Percentiles rank a stretch among this genome's conserved stretches.
Evolutionary conservation across 2,113 vertebrate species (phyloP).

Genomic region (Nyctibius bracteatus): DNA sequence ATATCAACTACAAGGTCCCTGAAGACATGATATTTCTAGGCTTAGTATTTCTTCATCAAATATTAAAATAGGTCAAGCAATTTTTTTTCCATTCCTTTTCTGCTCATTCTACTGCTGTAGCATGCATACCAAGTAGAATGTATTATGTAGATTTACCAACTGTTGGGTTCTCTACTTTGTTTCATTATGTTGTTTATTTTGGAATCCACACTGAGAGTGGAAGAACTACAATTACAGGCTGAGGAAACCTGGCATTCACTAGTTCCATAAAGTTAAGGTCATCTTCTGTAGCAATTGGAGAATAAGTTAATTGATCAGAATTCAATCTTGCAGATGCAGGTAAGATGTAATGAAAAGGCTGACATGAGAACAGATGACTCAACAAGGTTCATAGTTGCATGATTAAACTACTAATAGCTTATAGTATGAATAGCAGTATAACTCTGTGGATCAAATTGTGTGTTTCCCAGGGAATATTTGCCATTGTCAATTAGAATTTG

Average conservation of each 20-base stretch:
- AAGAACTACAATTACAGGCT: background rate
- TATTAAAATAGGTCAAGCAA: conserved; percentile 60
- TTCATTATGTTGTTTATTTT: conserved; percentile 9
- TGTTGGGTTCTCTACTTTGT: background rate
- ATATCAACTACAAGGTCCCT: conserved; percentile 21
- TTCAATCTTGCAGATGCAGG: background rate
- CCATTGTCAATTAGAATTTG: background rate
- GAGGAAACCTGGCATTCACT: background rate
- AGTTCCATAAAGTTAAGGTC: background rate
- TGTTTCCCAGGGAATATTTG: background rate
- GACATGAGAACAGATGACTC: background rate
- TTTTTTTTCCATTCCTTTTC: conserved; percentile 4
- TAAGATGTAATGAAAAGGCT: background rate
- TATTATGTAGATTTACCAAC: conserved; percentile 11
- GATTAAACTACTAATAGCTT: background rate
- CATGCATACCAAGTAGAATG: background rate
- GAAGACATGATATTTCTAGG: conserved; percentile 17
- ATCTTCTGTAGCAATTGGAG: background rate
- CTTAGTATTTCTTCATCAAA: conserved; percentile 49
- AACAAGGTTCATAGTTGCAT: background rate
- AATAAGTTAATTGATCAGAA: background rate
- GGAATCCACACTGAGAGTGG: background rate
- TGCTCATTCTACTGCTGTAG: background rate
- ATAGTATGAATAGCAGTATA: background rate
- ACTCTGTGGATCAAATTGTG: background rate